Percentiles rank a stretch among this genome's conserved stretches.
Evolutionary conservation across 1,140 invertebrate genomes (phyloP).

Genomic region (Nasonia vitripennis): DNA sequence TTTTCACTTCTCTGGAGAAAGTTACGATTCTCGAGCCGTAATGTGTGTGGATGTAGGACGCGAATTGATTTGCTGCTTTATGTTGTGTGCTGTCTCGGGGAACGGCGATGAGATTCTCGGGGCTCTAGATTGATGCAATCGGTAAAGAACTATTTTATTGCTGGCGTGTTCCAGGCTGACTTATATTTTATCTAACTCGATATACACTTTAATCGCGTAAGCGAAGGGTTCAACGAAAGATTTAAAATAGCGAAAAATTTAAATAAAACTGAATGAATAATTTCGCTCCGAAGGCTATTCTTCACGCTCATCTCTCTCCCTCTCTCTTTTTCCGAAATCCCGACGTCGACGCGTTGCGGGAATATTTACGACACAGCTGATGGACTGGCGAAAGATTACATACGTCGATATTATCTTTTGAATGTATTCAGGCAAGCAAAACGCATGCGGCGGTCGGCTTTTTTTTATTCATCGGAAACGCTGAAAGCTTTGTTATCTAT

Average conservation of each 20-base stretch:
- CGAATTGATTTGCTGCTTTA: neutral
- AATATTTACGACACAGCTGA: constrained; percentile 14
- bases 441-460: too few species aligned
- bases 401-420: neutral
- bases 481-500: neutral
- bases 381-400: constrained; percentile 16
- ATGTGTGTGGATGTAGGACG: neutral
- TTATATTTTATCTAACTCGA: too few species aligned
- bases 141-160: neutral
- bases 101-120: neutral
- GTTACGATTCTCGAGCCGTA: neutral
- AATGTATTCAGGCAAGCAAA: neutral
- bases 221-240: too few species aligned
- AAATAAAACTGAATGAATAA: too few species aligned
- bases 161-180: too few species aligned
- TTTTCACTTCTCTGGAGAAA: neutral
- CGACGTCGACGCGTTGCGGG: neutral
- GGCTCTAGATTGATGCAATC: neutral
- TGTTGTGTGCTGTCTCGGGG: neutral
- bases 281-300: too few species aligned
- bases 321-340: neutral
- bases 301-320: too few species aligned
- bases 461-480: neutral
- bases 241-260: too few species aligned
- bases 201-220: too few species aligned